Conservation (phyloP, 2,113 vertebrate species). For the Agapornis roseicollis region DNA sequence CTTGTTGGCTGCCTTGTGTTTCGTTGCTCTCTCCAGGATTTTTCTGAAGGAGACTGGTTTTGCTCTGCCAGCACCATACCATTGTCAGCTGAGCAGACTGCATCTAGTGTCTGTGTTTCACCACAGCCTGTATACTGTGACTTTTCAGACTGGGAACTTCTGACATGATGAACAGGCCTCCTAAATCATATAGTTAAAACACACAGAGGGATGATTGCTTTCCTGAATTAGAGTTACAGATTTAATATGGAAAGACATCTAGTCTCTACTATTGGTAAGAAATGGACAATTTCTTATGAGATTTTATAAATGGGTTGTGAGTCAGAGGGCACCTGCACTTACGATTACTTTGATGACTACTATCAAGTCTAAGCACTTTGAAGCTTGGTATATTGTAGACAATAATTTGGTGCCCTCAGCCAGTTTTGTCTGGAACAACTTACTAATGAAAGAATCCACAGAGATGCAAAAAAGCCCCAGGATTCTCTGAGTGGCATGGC, state of each 20-base stretch:
- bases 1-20: neutral
- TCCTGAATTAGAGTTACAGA: neutral
- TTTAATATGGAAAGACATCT: neutral
- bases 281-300: neutral
- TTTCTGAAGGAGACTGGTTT: neutral
- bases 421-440: neutral
- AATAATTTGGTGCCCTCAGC: constrained; percentile 46
- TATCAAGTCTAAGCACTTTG: neutral
- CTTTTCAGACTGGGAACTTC: neutral
- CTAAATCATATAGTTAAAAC: neutral
- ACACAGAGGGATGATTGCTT: neutral
- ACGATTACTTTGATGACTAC: neutral
- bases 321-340: neutral
- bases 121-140: neutral
- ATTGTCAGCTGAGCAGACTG: neutral
- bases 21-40: neutral
- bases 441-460: neutral
- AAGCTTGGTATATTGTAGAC: neutral
- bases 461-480: neutral
- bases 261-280: neutral
- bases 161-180: neutral
- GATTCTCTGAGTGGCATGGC: neutral
- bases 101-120: neutral
- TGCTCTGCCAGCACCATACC: neutral
- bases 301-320: neutral